These are phyloP conservation scores for Mesembrinibis cayennensis DNA, from an alignment of 2,113 vertebrate species.

Conservation along the genomic window DNA sequence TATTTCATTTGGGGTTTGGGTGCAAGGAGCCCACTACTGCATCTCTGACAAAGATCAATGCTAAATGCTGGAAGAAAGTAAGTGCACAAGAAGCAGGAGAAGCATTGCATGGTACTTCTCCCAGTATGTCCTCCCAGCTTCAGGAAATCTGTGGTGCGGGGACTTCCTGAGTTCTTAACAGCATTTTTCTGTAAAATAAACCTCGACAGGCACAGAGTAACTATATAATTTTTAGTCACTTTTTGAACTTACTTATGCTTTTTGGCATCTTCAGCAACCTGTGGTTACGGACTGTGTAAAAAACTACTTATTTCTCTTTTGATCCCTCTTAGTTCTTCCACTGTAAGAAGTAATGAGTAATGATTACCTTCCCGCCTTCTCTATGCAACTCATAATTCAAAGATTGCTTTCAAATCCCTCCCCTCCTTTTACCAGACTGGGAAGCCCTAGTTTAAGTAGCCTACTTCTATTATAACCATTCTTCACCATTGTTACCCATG, in stretches of 20 bases:
- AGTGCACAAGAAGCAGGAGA: not conserved
- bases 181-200: not conserved
- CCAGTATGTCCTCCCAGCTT: not conserved
- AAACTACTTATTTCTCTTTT: not conserved
- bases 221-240: not conserved
- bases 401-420: not conserved
- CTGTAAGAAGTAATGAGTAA: not conserved
- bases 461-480: not conserved
- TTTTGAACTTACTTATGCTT: not conserved
- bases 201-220: not conserved
- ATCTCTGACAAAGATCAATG: not conserved
- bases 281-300: not conserved
- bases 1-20: not conserved
- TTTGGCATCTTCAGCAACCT: not conserved
- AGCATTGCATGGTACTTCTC: not conserved
- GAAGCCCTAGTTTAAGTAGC: not conserved
- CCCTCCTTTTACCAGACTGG: not conserved
- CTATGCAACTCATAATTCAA: not conserved
- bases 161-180: not conserved
- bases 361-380: not conserved
- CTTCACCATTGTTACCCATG: not conserved
- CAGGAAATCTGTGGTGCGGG: not conserved
- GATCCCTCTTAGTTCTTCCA: not conserved
- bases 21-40: not conserved
- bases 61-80: not conserved